A percentile compares a stretch with the other conserved stretches of the same genome.
Conservation (phyloP, 2,113 vertebrate genomes). For the Electrona antarctica region DNA sequence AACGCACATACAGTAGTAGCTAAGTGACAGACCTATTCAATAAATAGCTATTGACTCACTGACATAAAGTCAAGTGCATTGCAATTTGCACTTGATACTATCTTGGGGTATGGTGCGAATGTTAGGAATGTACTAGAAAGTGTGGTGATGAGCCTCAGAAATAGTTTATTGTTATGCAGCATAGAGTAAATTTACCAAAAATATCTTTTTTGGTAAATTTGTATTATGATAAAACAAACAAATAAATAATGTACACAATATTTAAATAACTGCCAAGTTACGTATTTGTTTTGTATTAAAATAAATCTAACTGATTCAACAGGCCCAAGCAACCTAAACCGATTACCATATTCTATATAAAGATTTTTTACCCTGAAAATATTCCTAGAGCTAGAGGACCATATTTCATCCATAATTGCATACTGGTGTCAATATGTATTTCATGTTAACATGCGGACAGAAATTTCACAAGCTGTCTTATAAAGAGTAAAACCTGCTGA, state of each 20-base stretch:
- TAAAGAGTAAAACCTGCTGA: slow-evolving; percentile 20
- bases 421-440: slow-evolving; percentile 16
- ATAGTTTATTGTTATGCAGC: slow-evolving; percentile 51
- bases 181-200: too few species aligned
- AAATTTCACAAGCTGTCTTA: neutral
- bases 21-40: too few species aligned
- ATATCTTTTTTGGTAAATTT: slow-evolving; percentile 18
- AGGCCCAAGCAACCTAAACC: slow-evolving; percentile 18
- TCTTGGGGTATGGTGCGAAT: too few species aligned
- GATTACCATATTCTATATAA: neutral
- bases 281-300: neutral
- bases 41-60: too few species aligned
- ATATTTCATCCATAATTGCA: slow-evolving; percentile 23
- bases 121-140: neutral
- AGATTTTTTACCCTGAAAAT: neutral
- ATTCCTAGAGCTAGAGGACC: neutral
- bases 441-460: neutral
- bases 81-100: too few species aligned
- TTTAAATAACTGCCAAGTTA: slow-evolving; percentile 6
- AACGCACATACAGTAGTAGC: too few species aligned
- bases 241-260: neutral
- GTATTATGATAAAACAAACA: slow-evolving; percentile 8
- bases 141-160: slow-evolving; percentile 31
- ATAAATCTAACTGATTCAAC: neutral
- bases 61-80: too few species aligned